Percentiles rank a stretch among this genome's conserved stretches.
phyloP scores from a whole-genome alignment of 2,797 vertebrate genomes.

The Atherinosoma microstoma region DNA sequence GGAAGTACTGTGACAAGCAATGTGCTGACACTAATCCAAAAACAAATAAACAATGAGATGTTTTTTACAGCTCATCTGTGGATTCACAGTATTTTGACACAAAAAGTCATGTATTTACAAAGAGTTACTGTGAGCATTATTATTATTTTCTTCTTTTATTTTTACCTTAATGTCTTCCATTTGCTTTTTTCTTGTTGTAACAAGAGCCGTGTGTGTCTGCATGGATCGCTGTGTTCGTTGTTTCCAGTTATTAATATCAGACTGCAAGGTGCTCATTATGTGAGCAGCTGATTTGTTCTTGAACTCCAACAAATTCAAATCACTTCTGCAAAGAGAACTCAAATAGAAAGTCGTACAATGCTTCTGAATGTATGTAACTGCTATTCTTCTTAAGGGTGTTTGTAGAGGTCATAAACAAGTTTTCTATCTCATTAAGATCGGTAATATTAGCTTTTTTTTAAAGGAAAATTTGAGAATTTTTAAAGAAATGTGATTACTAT shows the following conservation, averaged over 20 bases:
- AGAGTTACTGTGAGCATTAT: conserved; percentile 44
- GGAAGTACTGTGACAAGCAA: conserved; percentile 77
- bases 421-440: not conserved
- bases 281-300: conserved; percentile 77
- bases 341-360: conserved; percentile 22
- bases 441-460: not conserved
- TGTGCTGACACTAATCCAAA: conserved; percentile 83
- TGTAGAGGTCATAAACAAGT: not conserved
- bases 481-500: not conserved
- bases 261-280: conserved; percentile 78
- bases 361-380: not conserved
- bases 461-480: not conserved
- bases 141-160: conserved; percentile 42
- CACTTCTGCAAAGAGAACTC: conserved; percentile 64
- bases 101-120: conserved; percentile 58
- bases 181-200: conserved; percentile 72
- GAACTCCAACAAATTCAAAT: conserved; percentile 67
- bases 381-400: not conserved
- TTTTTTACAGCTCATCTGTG: conserved; percentile 60
- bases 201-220: conserved; percentile 65
- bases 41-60: conserved; percentile 77
- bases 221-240: conserved; percentile 73
- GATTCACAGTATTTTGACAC: conserved; percentile 61
- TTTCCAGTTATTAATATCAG: conserved; percentile 75
- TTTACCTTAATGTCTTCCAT: conserved; percentile 80